These are phyloP conservation scores for Lasioglossum figueresi DNA, from an alignment of 2,888 invertebrate species.

Conservation along the genomic window DNA sequence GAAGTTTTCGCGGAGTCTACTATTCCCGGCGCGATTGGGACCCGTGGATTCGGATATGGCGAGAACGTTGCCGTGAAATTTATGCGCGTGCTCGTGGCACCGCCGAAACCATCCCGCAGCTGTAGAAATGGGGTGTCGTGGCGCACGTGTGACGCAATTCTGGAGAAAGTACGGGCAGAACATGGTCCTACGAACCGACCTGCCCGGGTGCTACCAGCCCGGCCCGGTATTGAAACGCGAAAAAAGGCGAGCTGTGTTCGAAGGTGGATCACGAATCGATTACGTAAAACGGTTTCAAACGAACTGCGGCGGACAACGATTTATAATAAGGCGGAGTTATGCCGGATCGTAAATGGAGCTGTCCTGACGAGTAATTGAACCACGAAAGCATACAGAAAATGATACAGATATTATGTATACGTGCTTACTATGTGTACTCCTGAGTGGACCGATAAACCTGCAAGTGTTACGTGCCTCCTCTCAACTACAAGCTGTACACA, in stretches of 20 bases:
- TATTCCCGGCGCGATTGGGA: background rate
- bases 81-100: conserved; percentile 18
- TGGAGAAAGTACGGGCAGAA: conserved; percentile 66
- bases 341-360: conserved; percentile 35
- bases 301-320: conserved; percentile 24
- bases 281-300: conserved; percentile 61
- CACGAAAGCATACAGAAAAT: conserved; percentile 9
- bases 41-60: background rate
- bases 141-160: conserved; percentile 62
- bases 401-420: background rate
- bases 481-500: background rate
- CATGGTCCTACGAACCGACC: conserved; percentile 48
- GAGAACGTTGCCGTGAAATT: conserved; percentile 23
- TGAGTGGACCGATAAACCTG: conserved; percentile 1
- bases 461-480: background rate
- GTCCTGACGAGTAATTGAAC: conserved; percentile 41
- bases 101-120: conserved; percentile 40
- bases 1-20: background rate
- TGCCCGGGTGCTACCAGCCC: conserved; percentile 43
- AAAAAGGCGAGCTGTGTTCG: conserved; percentile 51
- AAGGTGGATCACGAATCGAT: conserved; percentile 59
- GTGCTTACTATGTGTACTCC: too few relatives aligned
- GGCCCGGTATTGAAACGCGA: conserved; percentile 39
- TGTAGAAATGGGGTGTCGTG: conserved; percentile 55
- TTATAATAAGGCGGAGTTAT: conserved; percentile 28